Percentiles rank a stretch among this genome's conserved stretches.
phyloP scores from a whole-genome alignment of 2,797 vertebrate species.

The Periparus ater region DNA sequence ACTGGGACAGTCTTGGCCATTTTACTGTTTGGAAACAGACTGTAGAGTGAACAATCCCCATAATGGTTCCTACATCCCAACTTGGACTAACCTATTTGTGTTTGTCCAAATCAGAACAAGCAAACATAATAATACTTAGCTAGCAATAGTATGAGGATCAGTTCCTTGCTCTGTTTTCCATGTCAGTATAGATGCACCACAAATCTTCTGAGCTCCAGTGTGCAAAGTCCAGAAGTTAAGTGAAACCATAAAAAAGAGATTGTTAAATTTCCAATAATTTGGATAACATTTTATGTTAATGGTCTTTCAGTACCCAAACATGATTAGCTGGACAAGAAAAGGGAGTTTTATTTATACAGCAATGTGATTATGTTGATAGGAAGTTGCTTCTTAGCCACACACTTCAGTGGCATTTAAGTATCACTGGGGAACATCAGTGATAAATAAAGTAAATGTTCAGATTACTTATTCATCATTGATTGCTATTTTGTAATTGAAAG shows the following conservation, averaged over 20 bases:
- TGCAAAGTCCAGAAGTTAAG: background rate
- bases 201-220: background rate
- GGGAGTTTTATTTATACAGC: background rate
- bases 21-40: background rate
- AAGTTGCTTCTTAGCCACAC: background rate
- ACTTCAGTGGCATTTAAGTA: background rate
- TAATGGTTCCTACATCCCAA: fast-evolving
- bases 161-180: background rate
- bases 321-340: background rate
- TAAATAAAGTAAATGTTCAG: background rate
- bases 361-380: background rate
- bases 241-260: background rate
- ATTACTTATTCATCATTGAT: background rate
- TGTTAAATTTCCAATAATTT: background rate
- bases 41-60: background rate
- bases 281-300: background rate
- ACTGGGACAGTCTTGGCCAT: background rate
- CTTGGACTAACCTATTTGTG: background rate
- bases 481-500: background rate
- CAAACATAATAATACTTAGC: background rate
- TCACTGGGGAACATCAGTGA: background rate
- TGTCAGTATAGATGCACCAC: background rate
- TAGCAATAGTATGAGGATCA: background rate
- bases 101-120: background rate
- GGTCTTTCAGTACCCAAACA: background rate